phyloP scores from a whole-genome alignment of 2,797 vertebrate species.

The Amblyopsis hoosieri region DNA sequence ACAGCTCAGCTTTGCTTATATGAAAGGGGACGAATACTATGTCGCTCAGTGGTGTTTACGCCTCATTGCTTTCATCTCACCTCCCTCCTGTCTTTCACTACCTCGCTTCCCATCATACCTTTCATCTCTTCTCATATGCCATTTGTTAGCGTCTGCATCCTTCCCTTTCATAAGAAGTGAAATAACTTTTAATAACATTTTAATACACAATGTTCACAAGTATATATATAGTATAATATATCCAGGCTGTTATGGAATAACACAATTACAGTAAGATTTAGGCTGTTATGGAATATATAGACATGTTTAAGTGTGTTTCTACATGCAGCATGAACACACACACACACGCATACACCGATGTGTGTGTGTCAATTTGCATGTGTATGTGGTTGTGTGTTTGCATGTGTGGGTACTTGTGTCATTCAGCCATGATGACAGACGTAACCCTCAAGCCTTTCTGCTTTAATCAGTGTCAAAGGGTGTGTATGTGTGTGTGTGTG shows the following conservation, averaged over 20 bases:
- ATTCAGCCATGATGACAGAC: constrained; percentile 32
- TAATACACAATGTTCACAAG: no score
- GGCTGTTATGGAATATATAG: no score
- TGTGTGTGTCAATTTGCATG: constrained; percentile 1
- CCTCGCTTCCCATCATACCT: neutral
- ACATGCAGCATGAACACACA: neutral
- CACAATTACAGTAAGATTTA: no score
- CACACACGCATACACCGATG: neutral
- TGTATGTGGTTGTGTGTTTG: constrained; percentile 7
- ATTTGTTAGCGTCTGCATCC: neutral
- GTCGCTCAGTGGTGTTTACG: no score
- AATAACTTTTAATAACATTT: no score
- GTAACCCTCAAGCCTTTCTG: constrained; percentile 33
- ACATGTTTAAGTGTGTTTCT: no score
- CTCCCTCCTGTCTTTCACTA: neutral
- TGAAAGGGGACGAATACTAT: no score
- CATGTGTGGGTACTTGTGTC: constrained; percentile 13
- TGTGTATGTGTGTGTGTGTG: constrained; percentile 2
- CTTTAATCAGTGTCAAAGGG: constrained; percentile 10
- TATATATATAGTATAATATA: no score
- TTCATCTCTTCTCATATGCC: constrained; percentile 8
- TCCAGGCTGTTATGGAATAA: no score
- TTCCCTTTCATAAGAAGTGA: no score
- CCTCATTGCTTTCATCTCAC: neutral
- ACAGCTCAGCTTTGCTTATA: neutral